Evolutionary conservation across 2,888 invertebrate species (phyloP), one percentile per base, ranked within the genome.

Genomic region (Chrysomela aeneicollis): DNA sequence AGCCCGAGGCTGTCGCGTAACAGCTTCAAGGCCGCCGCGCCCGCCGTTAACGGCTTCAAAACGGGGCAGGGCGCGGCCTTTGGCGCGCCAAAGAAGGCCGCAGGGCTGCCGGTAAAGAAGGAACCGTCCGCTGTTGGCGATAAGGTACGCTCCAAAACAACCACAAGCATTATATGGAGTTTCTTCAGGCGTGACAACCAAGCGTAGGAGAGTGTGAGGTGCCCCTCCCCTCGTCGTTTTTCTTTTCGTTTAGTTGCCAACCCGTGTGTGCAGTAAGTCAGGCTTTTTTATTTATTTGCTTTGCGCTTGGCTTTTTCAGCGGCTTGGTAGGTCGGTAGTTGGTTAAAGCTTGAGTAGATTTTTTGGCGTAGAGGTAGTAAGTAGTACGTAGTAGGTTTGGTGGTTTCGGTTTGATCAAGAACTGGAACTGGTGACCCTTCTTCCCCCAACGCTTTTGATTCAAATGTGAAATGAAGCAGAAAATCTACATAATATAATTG

Each of bases 131-230:
- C 42, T 46, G 9, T 47, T 8, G 73, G 67, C 64, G 78, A 78
- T 73, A 91, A 91, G 91, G 91, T 91, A 89, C 91, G 91, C 81
- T 83, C 86, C 82, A 88, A 87, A 84, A 86, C 87, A 82, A 76
- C 75, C 74, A 74, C 74, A 59, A 86, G 87, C 83, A 89, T 65
- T 65, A 42, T 89, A 86, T 90, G 90, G 90, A 86, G 82, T 84
- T 86, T 87, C 86, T 85, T 87, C 85, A 86, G 88, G 86, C 82
- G 82, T 79, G 82, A 83, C 84, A 85, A 86, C 76, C 82, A 84
- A 76, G 78, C 83, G 77, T 83, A 82, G 81, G 77, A 76, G 71
- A 72, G 71, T 17, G 18, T 47, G 47, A 69, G 68, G 74, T 66
- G 71, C 70, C 73, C 69, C 75, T 46, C 72, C 69, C 73, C 68